These are phyloP conservation scores for Chloropsis cyanopogon DNA, from an alignment of 2,113 vertebrate species.

Conservation along the genomic window DNA sequence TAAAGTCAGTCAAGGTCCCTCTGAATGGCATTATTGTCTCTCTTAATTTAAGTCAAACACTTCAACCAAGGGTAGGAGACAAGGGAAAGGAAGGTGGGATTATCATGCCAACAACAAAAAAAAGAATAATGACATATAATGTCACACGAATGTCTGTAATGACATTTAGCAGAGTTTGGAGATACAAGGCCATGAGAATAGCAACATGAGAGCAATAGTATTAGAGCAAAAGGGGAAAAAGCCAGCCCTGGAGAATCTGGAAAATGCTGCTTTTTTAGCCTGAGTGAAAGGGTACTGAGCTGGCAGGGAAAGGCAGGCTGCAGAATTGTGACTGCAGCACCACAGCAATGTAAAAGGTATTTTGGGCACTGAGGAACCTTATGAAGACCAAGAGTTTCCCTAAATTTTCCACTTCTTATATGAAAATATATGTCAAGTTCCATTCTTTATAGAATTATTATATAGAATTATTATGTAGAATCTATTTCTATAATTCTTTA, in stretches of 20 bases:
- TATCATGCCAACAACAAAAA: not conserved
- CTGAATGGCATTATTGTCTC: not conserved
- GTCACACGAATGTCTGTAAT: not conserved
- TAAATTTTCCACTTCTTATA: not conserved
- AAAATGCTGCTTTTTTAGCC: not conserved
- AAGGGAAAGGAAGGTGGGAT: not conserved
- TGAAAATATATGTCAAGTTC: not conserved
- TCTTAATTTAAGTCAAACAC: not conserved
- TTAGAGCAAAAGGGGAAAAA: not conserved
- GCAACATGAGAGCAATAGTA: not conserved
- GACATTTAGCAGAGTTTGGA: not conserved
- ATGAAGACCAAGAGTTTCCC: not conserved
- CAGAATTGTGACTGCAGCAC: not conserved
- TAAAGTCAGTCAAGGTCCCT: not conserved
- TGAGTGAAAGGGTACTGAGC: not conserved
- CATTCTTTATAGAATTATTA: not conserved
- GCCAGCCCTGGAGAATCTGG: not conserved
- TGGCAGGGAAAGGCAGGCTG: not conserved
- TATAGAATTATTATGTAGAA: not conserved
- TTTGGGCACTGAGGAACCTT: not conserved
- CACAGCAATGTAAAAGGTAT: not conserved
- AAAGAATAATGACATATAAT: not conserved
- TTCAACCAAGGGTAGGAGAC: not conserved
- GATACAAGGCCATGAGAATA: not conserved
- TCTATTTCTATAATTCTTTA: too few relatives aligned